Evolutionary conservation across 2,888 invertebrate species (phyloP), one percentile per base, ranked within the genome.

Genomic region (Abrostola triplasia): DNA sequence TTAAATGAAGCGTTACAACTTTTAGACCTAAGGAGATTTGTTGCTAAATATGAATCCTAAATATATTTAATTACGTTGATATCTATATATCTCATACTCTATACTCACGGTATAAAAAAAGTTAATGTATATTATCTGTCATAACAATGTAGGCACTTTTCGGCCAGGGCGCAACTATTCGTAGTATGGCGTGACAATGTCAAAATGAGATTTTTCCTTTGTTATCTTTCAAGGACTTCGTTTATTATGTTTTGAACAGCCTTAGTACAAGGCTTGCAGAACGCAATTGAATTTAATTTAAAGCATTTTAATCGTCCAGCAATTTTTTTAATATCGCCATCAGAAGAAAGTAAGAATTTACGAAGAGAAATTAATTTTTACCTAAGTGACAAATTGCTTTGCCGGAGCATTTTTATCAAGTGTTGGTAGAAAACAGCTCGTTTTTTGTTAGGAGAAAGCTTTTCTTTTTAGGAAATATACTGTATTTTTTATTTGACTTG

Each of bases 291-390:
- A 65, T 65, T n/a, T 58, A 48, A 58, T 63, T 57, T 58, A 63
- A 65, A 55, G 54, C 62, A 62, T 63, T 67, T 69, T 65, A 57
- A 66, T 73, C 51, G 41, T 52, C 36, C 8, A 51, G 62, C 41
- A 53, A 36, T 49, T 53, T 67, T 71, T 68, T 72, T 72, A 69
- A 72, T 69, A 72, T 65, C 44, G 35, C 36, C 38, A 41, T 47
- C 59, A 49, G 37, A 44, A 47, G 44, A 58, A 65, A 54, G 68
- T 51, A 50, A 42, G 35, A 69, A 65, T 58, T 64, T 55, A 58
- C 47, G 48, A 6, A 40, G 24, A 12, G 36, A 72, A 66, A 65
- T 55, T 44, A 60, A n/a, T 72, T 72, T 59, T 36, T 58, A 24
- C 50, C 24, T 40, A 24, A 53, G 38, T 71, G 64, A 71, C 68